Base-by-base conservation (phyloP, 92 coral and sea anemone species). In the Zoanthus solanderi region DNA sequence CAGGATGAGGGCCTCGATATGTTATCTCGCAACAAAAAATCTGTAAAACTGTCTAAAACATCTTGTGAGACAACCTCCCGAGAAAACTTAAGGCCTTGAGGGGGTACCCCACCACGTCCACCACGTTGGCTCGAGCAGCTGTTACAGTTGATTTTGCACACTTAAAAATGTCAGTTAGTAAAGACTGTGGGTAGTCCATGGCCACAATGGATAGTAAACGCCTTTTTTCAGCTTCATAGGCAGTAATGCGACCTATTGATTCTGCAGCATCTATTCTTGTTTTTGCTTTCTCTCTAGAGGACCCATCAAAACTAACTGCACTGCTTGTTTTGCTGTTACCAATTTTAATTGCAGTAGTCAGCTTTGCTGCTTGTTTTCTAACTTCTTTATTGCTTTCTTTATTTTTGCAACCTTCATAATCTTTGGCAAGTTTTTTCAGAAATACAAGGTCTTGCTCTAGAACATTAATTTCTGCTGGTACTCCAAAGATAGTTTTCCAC, bases 31-130 rank as follows among this genome's bases (percentile, higher is more conserved):
- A 73, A 11, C 14, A 92, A 71, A 54, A 84, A 88, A 30, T 92
- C 92, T 3, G 87, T 72, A 7, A 88, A 79, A 32, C 87, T 87
- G 54, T 69, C 88, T 30, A 89, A 69, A 14, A 89, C 74, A 2
- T 84, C 84, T 34, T 66, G 94, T 37, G 85, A 69, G 1, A 92
- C 88, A 73, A 86, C 56, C 45, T 92, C 88, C 4, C 92, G 78
- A 29, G 79, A 60, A 72, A 81, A 80, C 78, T 79, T 88, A 6
- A 88, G 54, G 17, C 37, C 23, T 8, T 72, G 44, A 58, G 85
- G 92, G 17, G 90, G 94, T n/a, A 71, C 72, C 61, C 90, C 92
- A 68, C 92, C 94, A 56, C 93, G 54, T 9, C 92, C 92, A n/a
- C n/a, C n/a, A n/a, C n/a, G n/a, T 92, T 88, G 17, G 88, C 87